phyloP scores from a whole-genome alignment of 64 coral and sea anemone species.

The Platygyra sinensis region DNA sequence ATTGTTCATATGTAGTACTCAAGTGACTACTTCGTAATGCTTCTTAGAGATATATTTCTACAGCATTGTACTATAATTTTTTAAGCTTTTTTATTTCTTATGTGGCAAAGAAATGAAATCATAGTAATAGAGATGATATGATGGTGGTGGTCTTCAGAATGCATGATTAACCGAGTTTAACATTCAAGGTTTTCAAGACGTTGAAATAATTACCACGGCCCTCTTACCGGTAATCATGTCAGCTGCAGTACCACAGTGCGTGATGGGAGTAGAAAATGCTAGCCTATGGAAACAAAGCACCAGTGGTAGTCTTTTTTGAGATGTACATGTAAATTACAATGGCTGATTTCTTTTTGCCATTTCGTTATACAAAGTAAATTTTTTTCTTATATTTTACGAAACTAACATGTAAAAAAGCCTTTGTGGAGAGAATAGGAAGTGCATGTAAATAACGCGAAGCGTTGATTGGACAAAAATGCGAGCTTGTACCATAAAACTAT shows the following conservation, averaged over 20 bases:
- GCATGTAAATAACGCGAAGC: background rate
- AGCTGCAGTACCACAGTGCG: too few species aligned
- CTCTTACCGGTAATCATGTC: too few species aligned
- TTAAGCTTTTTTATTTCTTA: background rate
- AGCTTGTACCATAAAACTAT: conserved; percentile 1
- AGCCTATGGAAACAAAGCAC: background rate
- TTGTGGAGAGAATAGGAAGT: background rate
- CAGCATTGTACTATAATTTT: background rate
- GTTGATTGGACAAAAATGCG: background rate
- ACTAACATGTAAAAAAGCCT: conserved; percentile 8
- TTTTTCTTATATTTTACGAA: background rate
- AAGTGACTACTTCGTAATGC: background rate
- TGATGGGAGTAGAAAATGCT: background rate
- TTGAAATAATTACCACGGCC: too few species aligned
- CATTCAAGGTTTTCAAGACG: background rate
- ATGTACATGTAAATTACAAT: background rate
- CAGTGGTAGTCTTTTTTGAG: background rate
- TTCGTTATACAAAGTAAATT: background rate
- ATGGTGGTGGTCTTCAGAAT: background rate
- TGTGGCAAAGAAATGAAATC: background rate
- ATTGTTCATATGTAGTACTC: background rate
- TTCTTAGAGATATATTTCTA: background rate
- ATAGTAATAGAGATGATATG: background rate
- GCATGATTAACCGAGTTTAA: background rate
- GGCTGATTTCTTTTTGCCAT: background rate